A percentile compares a stretch with the other conserved stretches of the same genome.
Conservation (phyloP, 2,113 vertebrate genomes). For the Ellobius talpinus region DNA sequence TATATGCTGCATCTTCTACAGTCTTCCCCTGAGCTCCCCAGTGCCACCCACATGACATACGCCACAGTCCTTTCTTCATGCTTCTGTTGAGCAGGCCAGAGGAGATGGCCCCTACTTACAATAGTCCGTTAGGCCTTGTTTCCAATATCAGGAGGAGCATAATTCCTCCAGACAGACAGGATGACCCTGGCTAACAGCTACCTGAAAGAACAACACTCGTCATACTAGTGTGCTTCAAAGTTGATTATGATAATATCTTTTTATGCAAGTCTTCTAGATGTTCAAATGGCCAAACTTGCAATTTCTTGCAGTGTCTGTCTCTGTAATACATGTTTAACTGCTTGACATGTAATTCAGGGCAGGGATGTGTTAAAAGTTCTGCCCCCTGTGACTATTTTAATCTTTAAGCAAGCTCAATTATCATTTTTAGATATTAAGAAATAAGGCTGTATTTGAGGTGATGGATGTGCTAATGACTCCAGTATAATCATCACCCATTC, state of each 20-base stretch:
- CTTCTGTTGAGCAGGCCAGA: background rate
- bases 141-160: background rate
- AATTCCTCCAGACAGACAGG: background rate
- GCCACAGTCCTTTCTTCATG: background rate
- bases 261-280: background rate
- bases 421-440: background rate
- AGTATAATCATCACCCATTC: background rate
- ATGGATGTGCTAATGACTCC: background rate
- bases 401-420: background rate
- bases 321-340: background rate
- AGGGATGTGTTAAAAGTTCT: background rate
- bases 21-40: too few relatives aligned
- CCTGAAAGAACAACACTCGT: background rate
- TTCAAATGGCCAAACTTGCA: background rate
- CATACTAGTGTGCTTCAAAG: background rate
- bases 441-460: background rate
- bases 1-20: too few relatives aligned
- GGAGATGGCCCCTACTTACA: too few relatives aligned
- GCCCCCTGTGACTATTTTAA: background rate
- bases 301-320: too few relatives aligned
- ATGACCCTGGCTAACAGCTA: background rate
- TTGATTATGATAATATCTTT: background rate
- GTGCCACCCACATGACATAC: too few relatives aligned
- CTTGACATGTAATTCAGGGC: background rate
- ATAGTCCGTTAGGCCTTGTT: background rate